A percentile compares a stretch with the other conserved stretches of the same genome.
Conservation (phyloP, 2,113 vertebrate genomes). For the Ameiurus melas region DNA sequence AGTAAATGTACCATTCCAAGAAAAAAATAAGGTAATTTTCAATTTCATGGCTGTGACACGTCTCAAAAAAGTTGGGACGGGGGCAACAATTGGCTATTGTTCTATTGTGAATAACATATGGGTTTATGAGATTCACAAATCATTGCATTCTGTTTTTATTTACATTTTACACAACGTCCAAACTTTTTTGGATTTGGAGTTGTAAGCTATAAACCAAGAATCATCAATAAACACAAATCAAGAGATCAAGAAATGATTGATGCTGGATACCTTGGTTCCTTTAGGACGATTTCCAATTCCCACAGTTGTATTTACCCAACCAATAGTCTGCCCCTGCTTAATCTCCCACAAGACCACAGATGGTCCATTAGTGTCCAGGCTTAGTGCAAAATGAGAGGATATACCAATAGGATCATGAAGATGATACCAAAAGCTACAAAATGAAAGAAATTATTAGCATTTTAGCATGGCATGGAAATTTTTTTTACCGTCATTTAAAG, state of each 20-base stretch:
- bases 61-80: too few species aligned
- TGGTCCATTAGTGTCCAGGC: slow-evolving; percentile 30
- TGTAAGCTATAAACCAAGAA: neutral
- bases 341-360: slow-evolving; percentile 45
- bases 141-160: too few species aligned
- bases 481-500: neutral
- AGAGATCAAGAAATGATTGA: neutral
- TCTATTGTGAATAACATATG: too few species aligned
- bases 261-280: slow-evolving; percentile 66
- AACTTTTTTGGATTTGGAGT: too few species aligned
- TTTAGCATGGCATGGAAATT: neutral
- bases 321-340: slow-evolving; percentile 38
- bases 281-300: slow-evolving; percentile 68
- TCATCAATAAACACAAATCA: neutral
- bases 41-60: too few species aligned
- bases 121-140: too few species aligned
- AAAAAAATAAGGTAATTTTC: too few species aligned
- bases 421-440: slow-evolving; percentile 76
- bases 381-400: slow-evolving; percentile 46
- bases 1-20: too few species aligned
- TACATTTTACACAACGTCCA: too few species aligned
- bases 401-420: slow-evolving; percentile 6
- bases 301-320: slow-evolving; percentile 65
- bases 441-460: slow-evolving; percentile 26
- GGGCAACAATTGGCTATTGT: too few species aligned